Conservation (phyloP, 2,113 vertebrate genomes). For the Dicrurus megarhynchus region DNA sequence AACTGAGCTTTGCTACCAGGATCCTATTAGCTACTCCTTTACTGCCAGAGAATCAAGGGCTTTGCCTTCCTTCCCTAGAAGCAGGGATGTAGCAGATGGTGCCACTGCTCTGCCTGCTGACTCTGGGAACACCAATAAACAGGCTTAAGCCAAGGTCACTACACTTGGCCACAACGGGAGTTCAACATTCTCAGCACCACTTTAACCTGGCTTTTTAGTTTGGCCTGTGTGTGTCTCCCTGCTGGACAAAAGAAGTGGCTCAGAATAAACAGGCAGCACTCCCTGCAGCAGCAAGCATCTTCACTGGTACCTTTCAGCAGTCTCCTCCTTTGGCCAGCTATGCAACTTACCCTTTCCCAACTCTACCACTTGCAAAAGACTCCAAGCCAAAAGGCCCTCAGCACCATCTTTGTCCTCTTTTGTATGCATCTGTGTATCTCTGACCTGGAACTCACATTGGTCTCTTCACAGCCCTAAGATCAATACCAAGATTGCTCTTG, state of each 20-base stretch:
- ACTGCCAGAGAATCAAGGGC: background rate
- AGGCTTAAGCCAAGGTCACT: background rate
- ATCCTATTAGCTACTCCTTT: background rate
- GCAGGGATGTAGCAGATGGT: background rate
- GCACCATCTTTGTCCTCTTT: background rate
- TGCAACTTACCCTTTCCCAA: background rate
- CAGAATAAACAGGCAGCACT: background rate
- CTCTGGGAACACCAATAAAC: background rate
- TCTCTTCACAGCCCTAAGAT: background rate
- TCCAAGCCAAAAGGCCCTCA: background rate
- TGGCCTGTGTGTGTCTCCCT: background rate
- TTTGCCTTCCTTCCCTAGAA: background rate
- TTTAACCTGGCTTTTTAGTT: background rate
- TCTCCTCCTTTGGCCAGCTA: background rate
- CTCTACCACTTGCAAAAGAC: background rate
- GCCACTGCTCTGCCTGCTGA: background rate
- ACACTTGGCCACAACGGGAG: accelerated
- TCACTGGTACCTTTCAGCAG: background rate
- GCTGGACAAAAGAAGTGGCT: background rate
- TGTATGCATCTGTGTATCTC: background rate
- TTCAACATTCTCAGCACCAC: background rate
- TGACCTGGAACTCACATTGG: background rate
- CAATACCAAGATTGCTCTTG: background rate
- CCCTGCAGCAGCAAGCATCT: background rate
- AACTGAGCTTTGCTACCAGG: background rate